These are phyloP conservation scores for Lasiurus cinereus DNA, from an alignment of 2,113 vertebrate species.

Conservation along the genomic window DNA sequence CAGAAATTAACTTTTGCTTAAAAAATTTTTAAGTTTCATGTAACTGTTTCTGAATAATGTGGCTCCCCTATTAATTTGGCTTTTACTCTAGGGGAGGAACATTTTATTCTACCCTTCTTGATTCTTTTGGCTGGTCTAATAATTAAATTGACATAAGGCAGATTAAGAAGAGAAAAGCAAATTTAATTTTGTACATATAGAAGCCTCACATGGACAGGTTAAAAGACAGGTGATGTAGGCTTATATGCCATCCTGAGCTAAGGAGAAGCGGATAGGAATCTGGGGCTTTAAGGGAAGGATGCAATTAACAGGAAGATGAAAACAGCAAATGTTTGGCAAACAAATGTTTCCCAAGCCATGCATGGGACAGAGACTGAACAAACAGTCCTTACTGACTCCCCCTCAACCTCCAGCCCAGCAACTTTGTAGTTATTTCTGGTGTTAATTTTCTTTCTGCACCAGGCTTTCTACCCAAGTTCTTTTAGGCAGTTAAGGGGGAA, in stretches of 20 bases:
- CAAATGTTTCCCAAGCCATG: neutral
- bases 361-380: neutral
- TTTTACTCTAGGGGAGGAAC: neutral
- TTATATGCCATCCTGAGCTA: neutral
- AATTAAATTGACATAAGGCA: neutral
- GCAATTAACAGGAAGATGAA: neutral
- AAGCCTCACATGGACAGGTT: neutral
- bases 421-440: neutral
- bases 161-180: neutral
- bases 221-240: neutral
- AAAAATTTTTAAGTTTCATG: neutral
- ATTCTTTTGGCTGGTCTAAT: neutral
- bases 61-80: neutral
- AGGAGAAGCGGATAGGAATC: neutral
- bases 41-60: neutral
- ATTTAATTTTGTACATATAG: neutral
- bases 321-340: neutral
- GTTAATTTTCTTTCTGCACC: neutral
- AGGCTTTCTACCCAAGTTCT: neutral
- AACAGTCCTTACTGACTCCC: neutral
- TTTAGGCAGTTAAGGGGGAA: neutral
- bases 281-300: neutral
- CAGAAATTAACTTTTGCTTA: constrained; percentile 15
- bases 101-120: neutral
- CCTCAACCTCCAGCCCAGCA: too few species aligned